These are phyloP conservation scores for Channa striata DNA, from an alignment of 2,797 vertebrate genomes.

Conservation along the genomic window DNA sequence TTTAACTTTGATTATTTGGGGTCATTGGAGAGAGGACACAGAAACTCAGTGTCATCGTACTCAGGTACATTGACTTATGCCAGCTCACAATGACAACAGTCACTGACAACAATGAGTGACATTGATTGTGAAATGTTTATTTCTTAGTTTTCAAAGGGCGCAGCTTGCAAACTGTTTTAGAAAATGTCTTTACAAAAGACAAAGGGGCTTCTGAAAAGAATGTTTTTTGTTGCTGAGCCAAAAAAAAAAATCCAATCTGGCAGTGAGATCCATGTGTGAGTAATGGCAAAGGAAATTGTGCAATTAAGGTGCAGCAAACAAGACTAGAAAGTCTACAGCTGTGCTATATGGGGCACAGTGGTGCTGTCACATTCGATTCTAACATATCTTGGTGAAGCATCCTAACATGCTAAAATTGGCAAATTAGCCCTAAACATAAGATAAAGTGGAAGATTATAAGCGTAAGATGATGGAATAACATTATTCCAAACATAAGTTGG, in stretches of 20 bases:
- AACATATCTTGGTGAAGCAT: not conserved
- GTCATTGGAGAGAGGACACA: not conserved
- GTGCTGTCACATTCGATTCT: not conserved
- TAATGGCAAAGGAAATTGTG: conserved; percentile 7
- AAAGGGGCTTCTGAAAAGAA: conserved; percentile 20
- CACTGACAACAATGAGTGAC: not conserved
- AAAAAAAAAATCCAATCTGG: conserved; percentile 4
- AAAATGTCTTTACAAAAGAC: conserved; percentile 1
- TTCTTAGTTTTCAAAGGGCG: conserved; percentile 1
- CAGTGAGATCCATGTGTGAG: not conserved
- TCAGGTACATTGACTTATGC: not conserved
- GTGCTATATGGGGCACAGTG: not conserved
- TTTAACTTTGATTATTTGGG: not conserved
- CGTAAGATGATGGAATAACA: not conserved
- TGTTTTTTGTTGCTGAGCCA: not conserved
- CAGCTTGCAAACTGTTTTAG: not conserved
- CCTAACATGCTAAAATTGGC: not conserved
- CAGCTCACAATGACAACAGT: conserved; percentile 13
- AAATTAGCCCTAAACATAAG: not conserved
- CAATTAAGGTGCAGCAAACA: not conserved
- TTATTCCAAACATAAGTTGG: no score
- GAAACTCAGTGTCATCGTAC: not conserved
- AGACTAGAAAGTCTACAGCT: not conserved
- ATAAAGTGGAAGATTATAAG: not conserved
- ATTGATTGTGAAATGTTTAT: not conserved